phyloP scores from a whole-genome alignment of 1,140 invertebrate species.

The Aradophagus sp. region DNA sequence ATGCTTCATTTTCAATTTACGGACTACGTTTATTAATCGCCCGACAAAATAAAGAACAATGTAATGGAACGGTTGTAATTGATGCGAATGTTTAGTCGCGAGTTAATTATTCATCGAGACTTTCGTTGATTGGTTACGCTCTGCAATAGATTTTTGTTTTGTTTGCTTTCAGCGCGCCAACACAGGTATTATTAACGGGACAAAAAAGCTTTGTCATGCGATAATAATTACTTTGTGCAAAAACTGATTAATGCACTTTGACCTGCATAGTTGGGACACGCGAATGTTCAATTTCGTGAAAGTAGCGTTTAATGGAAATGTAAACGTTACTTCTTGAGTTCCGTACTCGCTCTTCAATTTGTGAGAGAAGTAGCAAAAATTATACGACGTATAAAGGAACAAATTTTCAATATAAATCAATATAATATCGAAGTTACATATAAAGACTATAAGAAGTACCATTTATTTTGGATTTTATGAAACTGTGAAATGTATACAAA shows the following conservation, averaged over 20 bases:
- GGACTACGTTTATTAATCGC: constrained; percentile 31
- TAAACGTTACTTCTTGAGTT: too few species aligned
- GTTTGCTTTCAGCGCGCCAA: constrained; percentile 6
- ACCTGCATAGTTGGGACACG: too few species aligned
- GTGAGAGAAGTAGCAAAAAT: too few species aligned
- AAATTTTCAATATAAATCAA: too few species aligned
- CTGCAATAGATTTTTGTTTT: constrained; percentile 39
- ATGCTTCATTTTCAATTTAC: constrained; percentile 46
- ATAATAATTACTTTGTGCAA: constrained; percentile 9
- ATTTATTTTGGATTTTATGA: too few species aligned
- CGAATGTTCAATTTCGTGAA: too few species aligned
- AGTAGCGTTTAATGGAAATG: too few species aligned
- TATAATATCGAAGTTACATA: too few species aligned
- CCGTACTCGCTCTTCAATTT: too few species aligned
- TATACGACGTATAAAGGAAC: too few species aligned
- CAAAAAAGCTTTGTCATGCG: constrained; percentile 15
- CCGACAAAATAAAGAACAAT: constrained; percentile 40
- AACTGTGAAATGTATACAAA: too few species aligned
- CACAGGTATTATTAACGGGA: constrained; percentile 11
- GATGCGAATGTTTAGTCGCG: constrained; percentile 29
- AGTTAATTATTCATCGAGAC: constrained; percentile 43
- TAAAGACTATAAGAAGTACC: too few species aligned
- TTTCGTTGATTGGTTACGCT: constrained; percentile 34
- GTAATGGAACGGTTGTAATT: constrained; percentile 23
- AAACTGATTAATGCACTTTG: not conserved